phyloP scores from a whole-genome alignment of 1,140 invertebrate genomes.

The Psix sp. region DNA sequence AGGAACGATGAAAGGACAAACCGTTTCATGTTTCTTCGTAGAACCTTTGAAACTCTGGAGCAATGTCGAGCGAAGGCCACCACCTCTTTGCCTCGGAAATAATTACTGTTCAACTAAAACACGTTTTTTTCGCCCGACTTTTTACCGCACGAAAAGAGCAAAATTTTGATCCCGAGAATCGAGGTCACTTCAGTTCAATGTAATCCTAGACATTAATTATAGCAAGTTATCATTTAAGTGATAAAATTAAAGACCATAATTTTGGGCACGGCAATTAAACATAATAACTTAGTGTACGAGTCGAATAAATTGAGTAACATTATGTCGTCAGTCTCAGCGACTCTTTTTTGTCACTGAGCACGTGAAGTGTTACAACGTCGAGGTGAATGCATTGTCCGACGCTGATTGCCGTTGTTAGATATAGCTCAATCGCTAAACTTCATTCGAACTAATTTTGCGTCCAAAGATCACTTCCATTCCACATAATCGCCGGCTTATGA shows the following conservation, averaged over 20 bases:
- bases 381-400: slow-evolving; percentile 63
- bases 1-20: slow-evolving; percentile 59
- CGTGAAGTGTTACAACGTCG: slow-evolving; percentile 52
- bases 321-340: slow-evolving; percentile 31
- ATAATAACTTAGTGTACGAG: slow-evolving; percentile 6
- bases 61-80: slow-evolving; percentile 43
- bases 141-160: background rate
- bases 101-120: slow-evolving; percentile 15
- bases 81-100: slow-evolving; percentile 8
- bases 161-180: slow-evolving; percentile 16
- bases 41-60: slow-evolving; percentile 31
- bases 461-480: slow-evolving; percentile 30
- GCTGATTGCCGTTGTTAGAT: slow-evolving; percentile 63
- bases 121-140: slow-evolving; percentile 5
- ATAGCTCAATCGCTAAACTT: slow-evolving; percentile 68
- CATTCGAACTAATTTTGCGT: slow-evolving; percentile 62
- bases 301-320: slow-evolving; percentile 21
- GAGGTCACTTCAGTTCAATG: background rate
- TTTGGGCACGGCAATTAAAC: slow-evolving; percentile 24
- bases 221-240: background rate
- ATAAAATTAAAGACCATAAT: slow-evolving; percentile 14
- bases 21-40: slow-evolving; percentile 32
- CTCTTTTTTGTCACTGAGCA: slow-evolving; percentile 35
- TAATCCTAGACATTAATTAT: slow-evolving; percentile 4
- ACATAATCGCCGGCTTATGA: background rate